phyloP scores from a whole-genome alignment of 2,888 invertebrate genomes.

The Hyalella azteca region DNA sequence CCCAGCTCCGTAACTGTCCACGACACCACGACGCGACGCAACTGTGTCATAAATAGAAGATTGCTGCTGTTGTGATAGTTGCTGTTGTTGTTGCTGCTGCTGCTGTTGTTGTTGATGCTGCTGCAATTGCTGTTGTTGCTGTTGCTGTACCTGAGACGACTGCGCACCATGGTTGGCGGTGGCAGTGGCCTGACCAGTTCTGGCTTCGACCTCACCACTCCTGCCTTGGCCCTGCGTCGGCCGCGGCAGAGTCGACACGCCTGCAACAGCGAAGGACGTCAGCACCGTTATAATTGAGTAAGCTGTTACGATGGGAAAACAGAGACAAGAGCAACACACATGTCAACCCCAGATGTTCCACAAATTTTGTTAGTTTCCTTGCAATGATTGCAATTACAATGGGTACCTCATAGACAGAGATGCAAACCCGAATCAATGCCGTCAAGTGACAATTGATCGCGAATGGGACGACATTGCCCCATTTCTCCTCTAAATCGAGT shows the following conservation, averaged over 20 bases:
- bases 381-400: too few relatives aligned
- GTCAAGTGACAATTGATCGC: too few relatives aligned
- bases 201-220: constrained; percentile 73
- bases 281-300: too few relatives aligned
- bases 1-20: constrained; percentile 31
- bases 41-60: constrained; percentile 42
- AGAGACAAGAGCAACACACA: too few relatives aligned
- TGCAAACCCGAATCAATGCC: too few relatives aligned
- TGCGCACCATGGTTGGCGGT: constrained; percentile 71
- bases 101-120: constrained; percentile 62
- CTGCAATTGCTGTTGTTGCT: constrained; percentile 70
- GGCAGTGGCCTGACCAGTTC: constrained; percentile 62
- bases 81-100: constrained; percentile 59
- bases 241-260: constrained; percentile 84
- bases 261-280: too few relatives aligned
- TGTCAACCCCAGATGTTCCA: too few relatives aligned
- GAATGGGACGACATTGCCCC: too few relatives aligned
- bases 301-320: too few relatives aligned
- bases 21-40: constrained; percentile 31
- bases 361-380: too few relatives aligned
- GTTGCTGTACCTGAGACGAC: constrained; percentile 60
- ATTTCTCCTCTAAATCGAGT: too few relatives aligned
- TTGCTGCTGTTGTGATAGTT: constrained; percentile 47
- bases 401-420: too few relatives aligned
- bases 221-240: constrained; percentile 69